Evolutionary conservation across 1,140 invertebrate species (phyloP), one percentile per base, ranked within the genome.

Genomic region (Drosophila nebulosa): DNA sequence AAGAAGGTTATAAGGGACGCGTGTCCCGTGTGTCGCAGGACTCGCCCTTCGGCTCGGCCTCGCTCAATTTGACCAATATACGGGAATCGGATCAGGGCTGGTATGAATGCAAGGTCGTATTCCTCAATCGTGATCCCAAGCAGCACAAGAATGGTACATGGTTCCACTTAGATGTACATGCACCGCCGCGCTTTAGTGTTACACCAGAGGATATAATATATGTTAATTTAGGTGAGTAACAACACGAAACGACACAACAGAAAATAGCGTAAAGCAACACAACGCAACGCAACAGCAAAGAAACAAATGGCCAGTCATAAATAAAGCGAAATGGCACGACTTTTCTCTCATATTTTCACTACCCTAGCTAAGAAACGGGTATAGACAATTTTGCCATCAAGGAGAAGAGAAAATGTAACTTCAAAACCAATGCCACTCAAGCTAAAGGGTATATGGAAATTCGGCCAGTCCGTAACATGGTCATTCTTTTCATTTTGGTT

Each of bases 21-120:
- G 97, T 98, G 80, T 96, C 96, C 35, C 94, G 96, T 68, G 97
- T 98, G 69, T 95, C 95, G 68, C 95, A 95, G 62, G 96, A 97
- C 91, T 97, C 96, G 24, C 95, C 94, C n/a, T 97, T 96, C 91
- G 97, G 97, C 69, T 94, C 96, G 21, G 97, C 97, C 61, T 98
- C 97, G 74, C 96, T 98, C 92, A 98, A 98, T 93, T 93, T 99
- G 92, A 98, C 97, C 78, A 96, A 97, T 90, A 98, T 99, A 90
- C 94, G 94, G 61, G 97, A 98, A 91, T 95, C 95, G 79, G 97
- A 99, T 93, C 97, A 98, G 92, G 98, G 98, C 88, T 98, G 97
- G 97, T 99, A 99, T 93, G 97, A 98, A 92, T 99, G 98, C 93
- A 97, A 97, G 93, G 96, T 98, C 90, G 96, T 97, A 90, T 98